Conservation (phyloP, 2,888 invertebrate genomes). For the Amitus sp. region DNA sequence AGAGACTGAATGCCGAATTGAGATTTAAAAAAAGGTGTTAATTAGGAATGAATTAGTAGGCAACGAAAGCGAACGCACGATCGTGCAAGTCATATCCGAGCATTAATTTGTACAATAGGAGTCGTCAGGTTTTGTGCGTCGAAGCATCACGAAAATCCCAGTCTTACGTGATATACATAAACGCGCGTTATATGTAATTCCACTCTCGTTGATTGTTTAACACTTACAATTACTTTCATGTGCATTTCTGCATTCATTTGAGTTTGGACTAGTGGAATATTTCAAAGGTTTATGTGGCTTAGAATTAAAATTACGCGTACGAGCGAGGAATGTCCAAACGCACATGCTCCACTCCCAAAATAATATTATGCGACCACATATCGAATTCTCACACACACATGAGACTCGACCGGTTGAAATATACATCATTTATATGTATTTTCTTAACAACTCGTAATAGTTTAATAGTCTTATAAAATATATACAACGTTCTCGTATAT, state of each 20-base stretch:
- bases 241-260: constrained; percentile 29
- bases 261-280: constrained; percentile 41
- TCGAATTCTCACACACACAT: constrained; percentile 15
- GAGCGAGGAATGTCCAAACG: too few relatives aligned
- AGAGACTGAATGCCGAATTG: too few relatives aligned
- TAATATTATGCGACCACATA: not conserved
- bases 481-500: constrained; percentile 35
- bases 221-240: constrained; percentile 33
- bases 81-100: not conserved
- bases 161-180: constrained; percentile 37
- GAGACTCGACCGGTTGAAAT: constrained; percentile 37
- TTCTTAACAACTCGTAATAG: constrained; percentile 21
- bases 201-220: constrained; percentile 28
- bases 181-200: constrained; percentile 32
- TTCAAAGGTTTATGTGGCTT: too few relatives aligned
- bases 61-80: too few relatives aligned
- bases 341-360: too few relatives aligned
- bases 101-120: constrained; percentile 10
- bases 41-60: too few relatives aligned
- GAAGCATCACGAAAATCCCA: constrained; percentile 34
- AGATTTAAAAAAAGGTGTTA: too few relatives aligned
- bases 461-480: constrained; percentile 33
- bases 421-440: constrained; percentile 24
- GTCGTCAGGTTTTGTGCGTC: constrained; percentile 31
- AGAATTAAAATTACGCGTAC: too few relatives aligned